Evolutionary conservation across 2,797 vertebrate genomes (phyloP), one percentile per base, ranked within the genome.

Genomic region (Eupleurogrammus muticus): DNA sequence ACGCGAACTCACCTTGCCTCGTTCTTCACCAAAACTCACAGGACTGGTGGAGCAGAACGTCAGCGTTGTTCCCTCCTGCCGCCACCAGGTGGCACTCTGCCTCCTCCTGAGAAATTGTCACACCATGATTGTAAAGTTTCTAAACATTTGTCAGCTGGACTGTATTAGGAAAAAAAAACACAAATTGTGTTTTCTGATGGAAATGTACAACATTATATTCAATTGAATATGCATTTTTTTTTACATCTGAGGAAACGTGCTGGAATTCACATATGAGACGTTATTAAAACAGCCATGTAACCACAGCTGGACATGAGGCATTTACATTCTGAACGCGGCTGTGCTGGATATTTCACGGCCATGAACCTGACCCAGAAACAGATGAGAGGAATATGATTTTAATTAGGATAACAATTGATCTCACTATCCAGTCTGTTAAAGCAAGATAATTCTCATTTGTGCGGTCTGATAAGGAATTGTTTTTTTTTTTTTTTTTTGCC

Each of bases 61-160:
- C 47, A 10, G 7, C 7, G 5, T 59, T 32, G 65, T 87, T 66
- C 16, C 12, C 5, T 60, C 9, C 0, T 32, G 69, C 16, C 10
- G 62, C 90, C 92, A 92, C 71, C 65, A 55, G 91, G 85, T 87
- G 91, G 88, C 89, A 84, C 82, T 91, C 81, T 82, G 21, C 76
- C 71, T 80, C 91, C 80, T 87, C 77, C 42, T 75, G 52, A 81
- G 82, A 88, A 73, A 28, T n/a, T 17, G 13, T 9, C 38, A 74
- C n/a, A 23, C 28, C 36, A 32, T 47, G 38, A 46, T 9, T 65
- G 46, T 46, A 70, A 70, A 63, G 55, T 71, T 80, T 74, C 54
- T 62, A 5, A 35, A 62, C 21, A 51, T 70, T 73, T 72, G 65
- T 19, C 34, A 67, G 40, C 16, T 40, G 47, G 69, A 59, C 24